These are phyloP conservation scores for Danio jaintianensis DNA, from an alignment of 2,797 vertebrate species.

Conservation along the genomic window DNA sequence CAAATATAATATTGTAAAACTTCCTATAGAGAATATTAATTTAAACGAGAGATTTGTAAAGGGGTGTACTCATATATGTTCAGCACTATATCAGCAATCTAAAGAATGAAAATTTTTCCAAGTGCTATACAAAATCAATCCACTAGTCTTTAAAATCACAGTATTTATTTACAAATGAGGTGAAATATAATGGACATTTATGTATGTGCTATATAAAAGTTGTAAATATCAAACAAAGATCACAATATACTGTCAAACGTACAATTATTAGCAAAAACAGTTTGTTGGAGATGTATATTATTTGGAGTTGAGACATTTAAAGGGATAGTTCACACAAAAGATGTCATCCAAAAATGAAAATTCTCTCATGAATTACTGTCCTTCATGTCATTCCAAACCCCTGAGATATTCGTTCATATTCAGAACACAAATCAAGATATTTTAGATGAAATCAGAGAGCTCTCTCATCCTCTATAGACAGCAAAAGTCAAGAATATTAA, in stretches of 20 bases:
- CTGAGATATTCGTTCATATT: no score
- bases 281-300: conserved; percentile 36
- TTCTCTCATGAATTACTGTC: no score
- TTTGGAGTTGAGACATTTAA: conserved; percentile 53
- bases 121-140: background rate
- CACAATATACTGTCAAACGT: conserved; percentile 36
- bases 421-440: no score
- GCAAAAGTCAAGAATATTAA: no score
- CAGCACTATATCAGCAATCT: no score
- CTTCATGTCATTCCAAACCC: no score
- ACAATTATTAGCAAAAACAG: conserved; percentile 23
- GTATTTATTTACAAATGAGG: conserved; percentile 84
- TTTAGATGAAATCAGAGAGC: no score
- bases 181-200: conserved; percentile 79
- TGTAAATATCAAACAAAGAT: conserved; percentile 72
- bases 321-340: background rate
- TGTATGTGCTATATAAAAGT: conserved; percentile 76
- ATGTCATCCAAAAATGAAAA: background rate
- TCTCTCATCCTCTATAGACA: no score
- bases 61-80: no score
- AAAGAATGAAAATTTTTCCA: background rate
- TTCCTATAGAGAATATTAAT: no score
- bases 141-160: conserved; percentile 28
- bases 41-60: no score
- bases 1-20: no score